A percentile compares a stretch with the other conserved stretches of the same genome.
These are phyloP conservation scores for Metaphire vulgaris DNA, from an alignment of 1,140 invertebrate species.

Conservation along the genomic window DNA sequence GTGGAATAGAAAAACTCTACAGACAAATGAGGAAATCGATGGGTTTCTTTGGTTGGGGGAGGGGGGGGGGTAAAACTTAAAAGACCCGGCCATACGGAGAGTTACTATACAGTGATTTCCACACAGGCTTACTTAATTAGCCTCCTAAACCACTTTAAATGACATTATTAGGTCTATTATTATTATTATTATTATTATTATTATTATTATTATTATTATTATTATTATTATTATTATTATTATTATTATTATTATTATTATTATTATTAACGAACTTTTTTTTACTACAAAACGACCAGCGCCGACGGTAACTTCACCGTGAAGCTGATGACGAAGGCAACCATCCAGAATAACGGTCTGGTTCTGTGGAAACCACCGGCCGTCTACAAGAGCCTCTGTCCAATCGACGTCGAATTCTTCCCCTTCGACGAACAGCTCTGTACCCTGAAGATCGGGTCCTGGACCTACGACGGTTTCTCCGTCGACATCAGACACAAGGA, in stretches of 20 bases:
- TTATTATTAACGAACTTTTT: neutral
- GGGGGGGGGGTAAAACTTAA: no score
- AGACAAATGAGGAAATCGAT: no score
- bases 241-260: neutral
- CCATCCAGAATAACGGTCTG: conserved; percentile 77
- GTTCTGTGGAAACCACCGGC: conserved; percentile 92
- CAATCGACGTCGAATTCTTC: conserved; percentile 80
- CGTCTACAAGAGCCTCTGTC: conserved; percentile 97
- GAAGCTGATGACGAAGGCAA: conserved; percentile 92
- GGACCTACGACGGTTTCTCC: conserved; percentile 69
- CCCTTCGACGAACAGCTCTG: conserved; percentile 89
- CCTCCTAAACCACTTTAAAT: no score
- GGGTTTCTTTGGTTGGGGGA: no score
- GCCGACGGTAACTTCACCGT: conserved; percentile 97
- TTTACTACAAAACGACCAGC: conserved; percentile 49
- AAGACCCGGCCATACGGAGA: no score
- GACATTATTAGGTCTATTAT: neutral
- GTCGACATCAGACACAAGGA: conserved; percentile 61
- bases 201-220: neutral
- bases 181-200: neutral
- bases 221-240: neutral
- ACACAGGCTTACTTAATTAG: no score
- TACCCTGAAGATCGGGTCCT: conserved; percentile 77
- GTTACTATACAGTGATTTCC: neutral
- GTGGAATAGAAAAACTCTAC: no score